phyloP scores from a whole-genome alignment of 2,888 invertebrate species.

The Pristionchus maxplancki region DNA sequence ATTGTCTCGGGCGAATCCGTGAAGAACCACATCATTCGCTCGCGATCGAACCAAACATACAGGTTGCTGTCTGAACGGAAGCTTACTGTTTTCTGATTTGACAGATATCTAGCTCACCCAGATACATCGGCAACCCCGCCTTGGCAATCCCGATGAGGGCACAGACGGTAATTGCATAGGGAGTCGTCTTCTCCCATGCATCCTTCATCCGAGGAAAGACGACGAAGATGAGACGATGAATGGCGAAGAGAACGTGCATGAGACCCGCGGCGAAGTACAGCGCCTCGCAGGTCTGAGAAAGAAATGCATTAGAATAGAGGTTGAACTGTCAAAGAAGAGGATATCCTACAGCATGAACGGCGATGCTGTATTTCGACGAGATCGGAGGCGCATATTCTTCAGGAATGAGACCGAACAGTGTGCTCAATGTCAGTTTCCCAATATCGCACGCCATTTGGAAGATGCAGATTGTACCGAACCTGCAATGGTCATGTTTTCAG shows the following conservation, averaged over 20 bases:
- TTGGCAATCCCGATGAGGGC: not conserved
- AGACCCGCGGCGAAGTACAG: conserved; percentile 4
- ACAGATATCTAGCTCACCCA: not conserved
- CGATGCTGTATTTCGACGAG: not conserved
- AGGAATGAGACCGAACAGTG: not conserved
- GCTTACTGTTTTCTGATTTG: not conserved
- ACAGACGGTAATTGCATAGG: not conserved
- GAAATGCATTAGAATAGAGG: too few relatives aligned
- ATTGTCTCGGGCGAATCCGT: not conserved
- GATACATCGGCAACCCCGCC: not conserved
- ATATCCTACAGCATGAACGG: not conserved
- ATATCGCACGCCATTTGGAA: conserved; percentile 12
- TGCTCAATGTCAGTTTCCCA: not conserved
- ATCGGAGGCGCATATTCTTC: not conserved
- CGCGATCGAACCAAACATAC: not conserved
- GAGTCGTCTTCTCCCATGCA: not conserved
- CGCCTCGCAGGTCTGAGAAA: not conserved
- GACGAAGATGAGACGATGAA: not conserved
- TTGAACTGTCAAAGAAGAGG: too few relatives aligned
- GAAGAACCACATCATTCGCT: not conserved
- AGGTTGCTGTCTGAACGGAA: not conserved
- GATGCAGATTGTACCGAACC: conserved; percentile 11
- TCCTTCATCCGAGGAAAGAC: not conserved
- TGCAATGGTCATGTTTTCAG: not conserved
- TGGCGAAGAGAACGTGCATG: conserved; percentile 25